Percentiles rank a stretch among this genome's conserved stretches.
Evolutionary conservation across 2,888 invertebrate species (phyloP).

Genomic region (Ctenicera cuprea): DNA sequence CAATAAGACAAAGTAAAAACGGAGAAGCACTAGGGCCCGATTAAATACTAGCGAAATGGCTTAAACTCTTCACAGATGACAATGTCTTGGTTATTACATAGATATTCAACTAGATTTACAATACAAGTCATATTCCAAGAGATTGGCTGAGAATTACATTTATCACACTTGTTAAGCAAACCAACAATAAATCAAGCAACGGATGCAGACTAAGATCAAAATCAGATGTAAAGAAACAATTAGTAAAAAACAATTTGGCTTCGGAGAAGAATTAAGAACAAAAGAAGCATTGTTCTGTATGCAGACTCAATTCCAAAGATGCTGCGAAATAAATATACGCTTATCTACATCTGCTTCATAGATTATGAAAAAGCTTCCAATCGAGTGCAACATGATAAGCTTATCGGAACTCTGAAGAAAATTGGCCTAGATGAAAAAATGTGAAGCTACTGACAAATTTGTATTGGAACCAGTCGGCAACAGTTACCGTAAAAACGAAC

Average conservation of each 20-base stretch:
- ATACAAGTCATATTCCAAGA: not conserved
- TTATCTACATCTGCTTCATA: not conserved
- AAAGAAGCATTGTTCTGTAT: not conserved
- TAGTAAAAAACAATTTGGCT: not conserved
- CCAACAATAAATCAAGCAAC: not conserved
- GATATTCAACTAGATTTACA: not conserved
- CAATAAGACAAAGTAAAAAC: conserved; percentile 4
- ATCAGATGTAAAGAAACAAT: not conserved
- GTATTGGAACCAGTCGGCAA: no score
- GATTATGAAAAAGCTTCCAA: no score
- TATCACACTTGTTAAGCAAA: not conserved
- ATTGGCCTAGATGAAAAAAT: no score
- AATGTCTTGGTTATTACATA: not conserved
- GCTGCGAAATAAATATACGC: not conserved
- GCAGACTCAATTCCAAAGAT: not conserved
- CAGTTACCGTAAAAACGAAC: no score
- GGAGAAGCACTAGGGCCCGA: not conserved
- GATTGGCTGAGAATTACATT: not conserved
- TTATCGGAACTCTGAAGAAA: no score
- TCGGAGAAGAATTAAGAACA: not conserved
- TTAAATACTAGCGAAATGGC: not conserved
- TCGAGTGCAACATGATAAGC: no score
- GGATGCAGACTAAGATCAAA: not conserved
- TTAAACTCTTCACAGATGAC: not conserved
- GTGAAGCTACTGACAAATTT: no score